Percentiles rank a stretch among this genome's conserved stretches.
These are phyloP conservation scores for Hyppa rectilinea DNA, from an alignment of 2,888 invertebrate genomes.

Conservation along the genomic window DNA sequence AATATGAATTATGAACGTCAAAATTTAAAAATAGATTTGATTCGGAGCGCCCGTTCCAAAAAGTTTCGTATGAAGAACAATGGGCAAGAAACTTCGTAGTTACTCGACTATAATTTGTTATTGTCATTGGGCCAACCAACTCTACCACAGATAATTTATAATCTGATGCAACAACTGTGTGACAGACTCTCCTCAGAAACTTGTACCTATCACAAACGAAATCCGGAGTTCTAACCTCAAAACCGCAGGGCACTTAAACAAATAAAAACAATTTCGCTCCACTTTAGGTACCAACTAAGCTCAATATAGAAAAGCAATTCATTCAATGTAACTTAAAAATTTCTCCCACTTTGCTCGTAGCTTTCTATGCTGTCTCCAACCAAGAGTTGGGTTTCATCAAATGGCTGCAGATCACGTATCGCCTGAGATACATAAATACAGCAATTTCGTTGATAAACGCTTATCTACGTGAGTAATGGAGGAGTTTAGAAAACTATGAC, in stretches of 20 bases:
- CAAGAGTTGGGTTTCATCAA: slow-evolving; percentile 36
- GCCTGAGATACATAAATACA: slow-evolving; percentile 49
- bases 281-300: slow-evolving; percentile 33
- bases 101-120: background rate
- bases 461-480: slow-evolving; percentile 40
- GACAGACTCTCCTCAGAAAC: background rate
- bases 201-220: too few species aligned
- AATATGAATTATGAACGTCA: too few species aligned
- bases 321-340: slow-evolving; percentile 23
- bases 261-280: slow-evolving; percentile 9
- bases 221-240: slow-evolving; percentile 8
- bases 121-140: background rate
- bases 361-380: slow-evolving; percentile 36
- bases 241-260: slow-evolving; percentile 45
- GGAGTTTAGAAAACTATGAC: slow-evolving; percentile 31
- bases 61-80: too few species aligned
- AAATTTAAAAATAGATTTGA: too few species aligned
- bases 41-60: too few species aligned
- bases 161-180: background rate
- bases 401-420: slow-evolving; percentile 54
- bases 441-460: slow-evolving; percentile 54
- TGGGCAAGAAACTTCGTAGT: too few species aligned
- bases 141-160: background rate
- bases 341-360: slow-evolving; percentile 16
- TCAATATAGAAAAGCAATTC: slow-evolving; percentile 41